phyloP scores from a whole-genome alignment of 2,888 invertebrate species.

The Sarcophaga carnaria region DNA sequence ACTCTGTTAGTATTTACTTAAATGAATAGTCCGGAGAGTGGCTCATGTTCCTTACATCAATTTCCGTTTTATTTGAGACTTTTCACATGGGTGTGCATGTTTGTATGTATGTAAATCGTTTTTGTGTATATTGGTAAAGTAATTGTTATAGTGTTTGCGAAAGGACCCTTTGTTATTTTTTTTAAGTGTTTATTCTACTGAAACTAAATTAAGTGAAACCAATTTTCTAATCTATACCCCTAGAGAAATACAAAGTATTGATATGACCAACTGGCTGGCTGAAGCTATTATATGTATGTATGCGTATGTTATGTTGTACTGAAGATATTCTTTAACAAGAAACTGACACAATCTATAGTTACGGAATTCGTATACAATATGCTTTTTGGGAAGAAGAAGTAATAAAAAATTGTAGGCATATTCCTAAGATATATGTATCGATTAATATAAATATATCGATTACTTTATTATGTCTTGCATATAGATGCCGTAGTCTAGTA shows the following conservation, averaged over 20 bases:
- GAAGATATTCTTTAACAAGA: too few relatives aligned
- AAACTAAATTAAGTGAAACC: slow-evolving; percentile 28
- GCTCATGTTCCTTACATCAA: neutral
- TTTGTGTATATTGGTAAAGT: slow-evolving; percentile 1
- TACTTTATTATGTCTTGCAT: too few relatives aligned
- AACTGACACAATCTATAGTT: too few relatives aligned
- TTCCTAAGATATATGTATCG: too few relatives aligned
- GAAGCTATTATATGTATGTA: too few relatives aligned
- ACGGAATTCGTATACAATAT: too few relatives aligned
- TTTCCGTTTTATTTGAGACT: neutral
- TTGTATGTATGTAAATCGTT: slow-evolving; percentile 1
- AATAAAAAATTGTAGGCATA: too few relatives aligned
- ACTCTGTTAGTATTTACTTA: neutral
- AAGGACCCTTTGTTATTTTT: slow-evolving; percentile 12
- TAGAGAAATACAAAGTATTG: neutral
- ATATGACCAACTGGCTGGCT: neutral
- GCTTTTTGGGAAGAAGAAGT: too few relatives aligned
- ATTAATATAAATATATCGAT: too few relatives aligned
- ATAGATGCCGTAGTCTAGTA: too few relatives aligned
- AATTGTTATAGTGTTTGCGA: neutral
- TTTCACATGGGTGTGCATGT: neutral
- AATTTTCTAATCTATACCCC: slow-evolving; percentile 24
- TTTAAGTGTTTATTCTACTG: slow-evolving; percentile 13
- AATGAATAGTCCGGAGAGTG: neutral
- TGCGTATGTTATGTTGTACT: too few relatives aligned